Conservation (phyloP, 2,113 vertebrate species). For the Lynx canadensis region DNA sequence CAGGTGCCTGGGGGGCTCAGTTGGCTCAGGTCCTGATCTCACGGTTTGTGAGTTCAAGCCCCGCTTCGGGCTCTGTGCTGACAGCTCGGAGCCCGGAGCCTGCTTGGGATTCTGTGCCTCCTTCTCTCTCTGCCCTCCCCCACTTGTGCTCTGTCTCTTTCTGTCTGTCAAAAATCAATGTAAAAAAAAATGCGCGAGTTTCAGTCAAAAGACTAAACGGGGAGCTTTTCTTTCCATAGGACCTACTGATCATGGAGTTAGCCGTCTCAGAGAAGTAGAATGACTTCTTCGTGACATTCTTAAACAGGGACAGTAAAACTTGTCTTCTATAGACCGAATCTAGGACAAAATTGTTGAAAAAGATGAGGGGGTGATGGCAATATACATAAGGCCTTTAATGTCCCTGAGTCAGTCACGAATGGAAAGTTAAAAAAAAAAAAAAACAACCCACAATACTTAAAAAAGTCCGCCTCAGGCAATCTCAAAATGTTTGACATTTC, state of each 20-base stretch:
- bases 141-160: too few species aligned
- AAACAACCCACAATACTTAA: slow-evolving; percentile 18
- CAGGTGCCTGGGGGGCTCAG: too few species aligned
- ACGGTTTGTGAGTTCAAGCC: too few species aligned
- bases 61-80: too few species aligned
- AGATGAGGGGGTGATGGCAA: slow-evolving; percentile 62
- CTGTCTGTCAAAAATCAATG: too few species aligned
- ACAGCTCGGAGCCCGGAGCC: too few species aligned
- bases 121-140: too few species aligned
- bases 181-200: slow-evolving; percentile 10
- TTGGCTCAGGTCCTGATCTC: too few species aligned
- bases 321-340: slow-evolving; percentile 63
- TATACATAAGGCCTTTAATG: slow-evolving; percentile 66
- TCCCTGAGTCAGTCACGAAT: slow-evolving; percentile 67
- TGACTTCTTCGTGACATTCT: slow-evolving; percentile 71
- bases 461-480: slow-evolving; percentile 74
- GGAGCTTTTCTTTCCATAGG: too few species aligned
- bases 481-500: slow-evolving; percentile 69
- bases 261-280: slow-evolving; percentile 48
- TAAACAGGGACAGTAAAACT: slow-evolving; percentile 66
- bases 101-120: too few species aligned
- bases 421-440: slow-evolving; percentile 54
- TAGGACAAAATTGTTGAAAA: slow-evolving; percentile 71
- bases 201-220: slow-evolving; percentile 23
- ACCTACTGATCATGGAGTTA: background rate